Percentiles rank a stretch among this genome's conserved stretches.
These are phyloP conservation scores for Apamea anceps DNA, from an alignment of 2,888 invertebrate species.

Conservation along the genomic window DNA sequence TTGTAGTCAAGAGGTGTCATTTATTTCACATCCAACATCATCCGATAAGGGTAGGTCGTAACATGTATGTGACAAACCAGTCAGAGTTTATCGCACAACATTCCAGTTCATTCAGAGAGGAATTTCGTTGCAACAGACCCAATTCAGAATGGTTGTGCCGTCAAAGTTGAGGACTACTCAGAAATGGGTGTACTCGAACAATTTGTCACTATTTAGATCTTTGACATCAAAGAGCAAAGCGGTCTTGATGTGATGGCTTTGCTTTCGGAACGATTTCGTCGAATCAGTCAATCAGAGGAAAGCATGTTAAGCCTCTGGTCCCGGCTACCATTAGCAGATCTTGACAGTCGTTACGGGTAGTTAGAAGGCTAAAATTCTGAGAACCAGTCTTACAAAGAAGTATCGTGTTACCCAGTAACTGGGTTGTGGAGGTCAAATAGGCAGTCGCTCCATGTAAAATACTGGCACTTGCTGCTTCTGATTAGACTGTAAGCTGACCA, in stretches of 20 bases:
- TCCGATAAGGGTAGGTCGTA: slow-evolving; percentile 18
- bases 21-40: slow-evolving; percentile 10
- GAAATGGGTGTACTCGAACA: background rate
- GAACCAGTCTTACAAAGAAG: background rate
- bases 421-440: background rate
- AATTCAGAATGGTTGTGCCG: slow-evolving; percentile 1
- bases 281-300: background rate
- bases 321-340: background rate
- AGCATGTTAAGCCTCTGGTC: background rate
- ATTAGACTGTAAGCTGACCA: background rate
- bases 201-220: slow-evolving; percentile 1
- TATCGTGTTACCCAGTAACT: background rate
- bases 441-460: background rate
- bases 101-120: slow-evolving; percentile 6
- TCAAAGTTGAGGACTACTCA: background rate
- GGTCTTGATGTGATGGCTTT: background rate
- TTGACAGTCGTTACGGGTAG: background rate
- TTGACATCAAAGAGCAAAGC: background rate
- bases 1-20: slow-evolving; percentile 9
- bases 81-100: slow-evolving; percentile 13
- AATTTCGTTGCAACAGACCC: slow-evolving; percentile 1
- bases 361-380: background rate
- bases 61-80: slow-evolving; percentile 13
- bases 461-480: background rate
- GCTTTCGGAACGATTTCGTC: background rate